Evolutionary conservation across 2,113 vertebrate species (phyloP).

Genomic region (Cyanoderma ruficeps): DNA sequence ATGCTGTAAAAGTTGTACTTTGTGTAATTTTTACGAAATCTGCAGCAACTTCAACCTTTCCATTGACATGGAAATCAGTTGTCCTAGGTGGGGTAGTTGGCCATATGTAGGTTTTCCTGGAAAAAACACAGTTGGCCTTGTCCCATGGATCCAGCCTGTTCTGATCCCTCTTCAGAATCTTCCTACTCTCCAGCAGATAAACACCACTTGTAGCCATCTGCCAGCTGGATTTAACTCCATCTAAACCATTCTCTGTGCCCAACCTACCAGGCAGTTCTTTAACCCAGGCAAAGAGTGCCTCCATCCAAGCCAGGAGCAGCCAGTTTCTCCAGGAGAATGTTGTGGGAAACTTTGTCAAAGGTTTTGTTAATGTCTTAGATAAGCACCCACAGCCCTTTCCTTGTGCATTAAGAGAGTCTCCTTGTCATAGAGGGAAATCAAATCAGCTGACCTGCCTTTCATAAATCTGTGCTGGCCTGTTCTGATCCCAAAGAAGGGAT

Average conservation of each 20-base stretch:
- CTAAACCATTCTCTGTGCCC: not conserved
- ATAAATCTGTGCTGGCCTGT: not conserved
- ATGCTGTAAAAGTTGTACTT: not conserved
- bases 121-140: not conserved
- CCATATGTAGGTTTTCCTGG: not conserved
- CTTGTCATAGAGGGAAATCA: not conserved
- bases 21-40: not conserved
- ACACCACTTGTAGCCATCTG: not conserved
- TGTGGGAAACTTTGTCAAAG: not conserved
- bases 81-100: not conserved
- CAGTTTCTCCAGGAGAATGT: not conserved
- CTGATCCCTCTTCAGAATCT: not conserved
- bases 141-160: not conserved
- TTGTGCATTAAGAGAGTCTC: not conserved
- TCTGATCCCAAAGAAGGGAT: not conserved
- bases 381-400: not conserved
- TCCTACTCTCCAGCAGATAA: not conserved
- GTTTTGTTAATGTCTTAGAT: not conserved
- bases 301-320: not conserved
- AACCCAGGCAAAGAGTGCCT: rapidly evolving
- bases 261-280: not conserved
- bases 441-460: not conserved
- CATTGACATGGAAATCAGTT: not conserved
- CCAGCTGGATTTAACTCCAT: not conserved
- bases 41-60: not conserved